Evolutionary conservation across 2,888 invertebrate species (phyloP), one percentile per base, ranked within the genome.

Genomic region (Andrena hattorfiana): DNA sequence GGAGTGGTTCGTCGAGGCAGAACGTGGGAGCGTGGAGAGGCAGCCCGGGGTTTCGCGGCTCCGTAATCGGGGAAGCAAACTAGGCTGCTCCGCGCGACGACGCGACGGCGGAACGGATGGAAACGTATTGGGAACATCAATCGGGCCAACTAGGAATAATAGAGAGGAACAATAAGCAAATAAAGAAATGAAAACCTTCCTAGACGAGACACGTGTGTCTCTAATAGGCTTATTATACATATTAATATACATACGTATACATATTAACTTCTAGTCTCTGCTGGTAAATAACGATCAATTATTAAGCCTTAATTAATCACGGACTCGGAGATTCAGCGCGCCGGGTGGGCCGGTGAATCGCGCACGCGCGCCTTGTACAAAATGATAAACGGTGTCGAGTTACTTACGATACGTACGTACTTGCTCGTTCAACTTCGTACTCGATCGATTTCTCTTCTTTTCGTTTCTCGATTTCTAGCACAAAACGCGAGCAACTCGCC

Each of bases 131-230:
- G 87, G 87, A 87, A 87, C 87, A 87, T 87, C 77, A 83, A 59
- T 87, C 83, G 87, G 85, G 87, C 87, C 87, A 87, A 87, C 78
- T 87, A 87, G 87, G 81, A 82, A 77, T 83, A 83, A 83, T 81
- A 83, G 78, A 81, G 70, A 77, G 71, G 80, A 83, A 85, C 81
- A 79, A 85, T 87, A 87, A 85, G 81, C 72, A 72, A 74, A 77
- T 56, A 69, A 81, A 63, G 30, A 75, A 74, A 73, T 77, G 51
- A 79, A 84, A 87, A 42, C 42, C 85, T 86, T 86, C 85, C 86
- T 86, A 85, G 84, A 77, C 28, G 78, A 82, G 76, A 80, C 77
- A 48, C 49, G 69, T 84, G 54, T 67, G 70, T 83, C 80, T 85
- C 67, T 68, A 51, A n/a, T 81, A 83, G 81, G 76, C 83, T 77